Base-by-base conservation (phyloP, 2,888 invertebrate genomes). In the Notodonta dromedarius region DNA sequence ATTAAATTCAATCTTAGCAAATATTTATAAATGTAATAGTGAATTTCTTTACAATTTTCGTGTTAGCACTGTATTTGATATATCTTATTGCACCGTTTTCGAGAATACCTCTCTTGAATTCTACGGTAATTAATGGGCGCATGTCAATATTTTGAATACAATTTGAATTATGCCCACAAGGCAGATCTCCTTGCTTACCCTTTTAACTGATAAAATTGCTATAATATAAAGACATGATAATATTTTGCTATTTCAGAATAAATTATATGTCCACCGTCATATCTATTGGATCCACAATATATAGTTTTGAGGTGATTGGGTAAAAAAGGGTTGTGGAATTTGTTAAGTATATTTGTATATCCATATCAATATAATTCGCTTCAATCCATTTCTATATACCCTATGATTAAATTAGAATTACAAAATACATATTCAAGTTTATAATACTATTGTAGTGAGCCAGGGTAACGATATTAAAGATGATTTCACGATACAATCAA, bases 271-370 rank as follows among this genome's bases (percentile, higher is more conserved):
- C 80, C 83, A 78, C 77, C 35, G 35, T 35, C 35, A 35, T 35
- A 35, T 35, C 35, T 2, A 35, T 35, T 5, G 35, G 5, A 35
- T 35, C 7, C 35, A 35, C 35, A 24, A 24, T 24, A 81, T 87
- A 88, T 88, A 89, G 83, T 87, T 88, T 84, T 72, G 78, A 79
- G 74, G 82, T 81, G 84, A 83, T 86, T 89, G 90, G 89, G 88
- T 91, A 91, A 86, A 80, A 51, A 88, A 88, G 87, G 90, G 93
- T 93, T 94, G 92, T 93, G 92, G 88, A 84, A 87, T 86, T 89
- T 87, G 88, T 86, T 90, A 91, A 85, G 83, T 86, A 87, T 50
- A 50, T 16, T 46, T 46, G n/a, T 16, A 86, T 84, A 86, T 82
- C 82, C 82, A 80, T 80, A 74, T 76, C 76, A 79, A 84, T 63